A percentile compares a stretch with the other conserved stretches of the same genome.
phyloP scores from a whole-genome alignment of 2,113 vertebrate genomes.

The Thymallus thymallus region DNA sequence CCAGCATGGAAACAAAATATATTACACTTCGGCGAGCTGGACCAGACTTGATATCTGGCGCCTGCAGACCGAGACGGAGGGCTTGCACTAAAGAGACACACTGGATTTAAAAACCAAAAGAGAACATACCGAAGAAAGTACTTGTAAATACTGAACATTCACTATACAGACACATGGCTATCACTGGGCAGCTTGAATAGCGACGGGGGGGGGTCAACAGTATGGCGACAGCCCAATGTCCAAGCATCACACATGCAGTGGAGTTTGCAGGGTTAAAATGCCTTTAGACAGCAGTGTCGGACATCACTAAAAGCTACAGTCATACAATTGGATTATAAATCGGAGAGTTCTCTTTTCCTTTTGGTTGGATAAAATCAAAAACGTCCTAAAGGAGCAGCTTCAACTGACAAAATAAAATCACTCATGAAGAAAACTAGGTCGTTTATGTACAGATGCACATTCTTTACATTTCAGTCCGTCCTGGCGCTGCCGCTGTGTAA shows the following conservation, averaged over 20 bases:
- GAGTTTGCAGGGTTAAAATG: conserved; percentile 75
- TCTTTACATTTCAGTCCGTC: conserved; percentile 83
- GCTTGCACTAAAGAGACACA: conserved; percentile 74
- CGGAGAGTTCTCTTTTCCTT: conserved; percentile 48
- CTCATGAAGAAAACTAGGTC: conserved; percentile 76
- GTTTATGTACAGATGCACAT: conserved; percentile 94
- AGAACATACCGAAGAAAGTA: conserved; percentile 69
- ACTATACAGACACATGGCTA: conserved; percentile 88
- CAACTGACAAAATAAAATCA: conserved; percentile 77
- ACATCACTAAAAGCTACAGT: conserved; percentile 82
- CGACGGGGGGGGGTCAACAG: conserved; percentile 66
- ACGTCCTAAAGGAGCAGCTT: conserved; percentile 74
- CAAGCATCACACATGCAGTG: conserved; percentile 94
- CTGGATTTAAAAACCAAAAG: conserved; percentile 58
- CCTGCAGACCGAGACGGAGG: conserved; percentile 60
- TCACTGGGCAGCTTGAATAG: conserved; percentile 76
- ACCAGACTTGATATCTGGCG: conserved; percentile 57
- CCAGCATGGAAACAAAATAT: conserved; percentile 82
- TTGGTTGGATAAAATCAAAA: conserved; percentile 63
- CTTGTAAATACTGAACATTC: conserved; percentile 91
- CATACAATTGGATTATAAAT: conserved; percentile 67
- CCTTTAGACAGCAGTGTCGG: conserved; percentile 88
- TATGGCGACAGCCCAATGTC: conserved; percentile 79
- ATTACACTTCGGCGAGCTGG: conserved; percentile 66
- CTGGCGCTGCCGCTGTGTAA: conserved; percentile 65